Conservation (phyloP, 1,140 invertebrate species). For the Apocrypta bakeri region DNA sequence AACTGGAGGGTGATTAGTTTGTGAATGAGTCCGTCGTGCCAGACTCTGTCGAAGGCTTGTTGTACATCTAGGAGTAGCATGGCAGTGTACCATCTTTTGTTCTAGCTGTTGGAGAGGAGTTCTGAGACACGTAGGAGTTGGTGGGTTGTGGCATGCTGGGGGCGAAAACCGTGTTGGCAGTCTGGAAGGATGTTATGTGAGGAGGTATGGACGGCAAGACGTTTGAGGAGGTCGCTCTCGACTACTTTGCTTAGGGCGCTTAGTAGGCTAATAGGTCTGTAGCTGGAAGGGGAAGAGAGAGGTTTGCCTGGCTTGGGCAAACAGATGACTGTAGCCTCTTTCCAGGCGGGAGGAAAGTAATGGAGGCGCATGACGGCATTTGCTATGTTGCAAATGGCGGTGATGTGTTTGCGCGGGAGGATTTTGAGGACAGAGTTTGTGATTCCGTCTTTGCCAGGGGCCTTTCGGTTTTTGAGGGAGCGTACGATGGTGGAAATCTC, state of each 20-base stretch:
- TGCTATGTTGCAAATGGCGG: neutral
- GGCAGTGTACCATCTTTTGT: slow-evolving; percentile 32
- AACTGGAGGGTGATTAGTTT: no score
- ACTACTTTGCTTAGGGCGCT: slow-evolving; percentile 42
- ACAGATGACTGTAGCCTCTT: neutral
- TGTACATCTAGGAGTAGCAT: slow-evolving; percentile 55
- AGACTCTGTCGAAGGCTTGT: slow-evolving; percentile 6
- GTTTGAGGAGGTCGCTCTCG: slow-evolving; percentile 28
- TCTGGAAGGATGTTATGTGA: slow-evolving; percentile 16
- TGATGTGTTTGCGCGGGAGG: neutral
- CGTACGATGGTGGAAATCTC: neutral
- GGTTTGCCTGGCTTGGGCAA: neutral
- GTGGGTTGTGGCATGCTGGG: neutral
- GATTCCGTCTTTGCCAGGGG: neutral
- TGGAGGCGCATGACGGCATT: neutral
- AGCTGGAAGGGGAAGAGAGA: neutral
- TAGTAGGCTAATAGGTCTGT: slow-evolving; percentile 48
- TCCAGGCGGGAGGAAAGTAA: neutral
- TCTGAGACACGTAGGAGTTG: slow-evolving; percentile 33
- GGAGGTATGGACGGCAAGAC: slow-evolving; percentile 37
- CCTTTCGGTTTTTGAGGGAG: neutral
- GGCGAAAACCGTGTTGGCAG: slow-evolving; percentile 36
- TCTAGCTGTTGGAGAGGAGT: slow-evolving; percentile 15
- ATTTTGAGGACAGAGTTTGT: neutral
- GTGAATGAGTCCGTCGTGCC: no score